phyloP scores from a whole-genome alignment of 2,797 vertebrate species.

The Mionectes olivaceus region DNA sequence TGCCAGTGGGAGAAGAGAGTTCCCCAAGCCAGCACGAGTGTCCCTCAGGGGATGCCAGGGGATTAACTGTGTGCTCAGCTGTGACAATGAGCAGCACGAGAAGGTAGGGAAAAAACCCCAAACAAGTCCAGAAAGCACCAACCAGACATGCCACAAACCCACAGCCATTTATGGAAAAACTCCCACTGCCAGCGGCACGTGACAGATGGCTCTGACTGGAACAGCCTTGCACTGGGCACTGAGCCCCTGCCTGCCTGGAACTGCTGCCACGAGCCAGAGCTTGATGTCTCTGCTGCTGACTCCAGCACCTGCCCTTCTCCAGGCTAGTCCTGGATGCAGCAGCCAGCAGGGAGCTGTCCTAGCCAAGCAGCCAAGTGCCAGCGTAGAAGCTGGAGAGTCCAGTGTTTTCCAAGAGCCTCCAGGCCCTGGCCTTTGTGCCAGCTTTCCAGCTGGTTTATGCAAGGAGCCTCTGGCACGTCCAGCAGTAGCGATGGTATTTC shows the following conservation, averaged over 20 bases:
- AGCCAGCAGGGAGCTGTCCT: neutral
- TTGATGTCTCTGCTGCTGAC: neutral
- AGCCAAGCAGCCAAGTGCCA: neutral
- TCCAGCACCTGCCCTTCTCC: neutral
- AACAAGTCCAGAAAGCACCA: neutral
- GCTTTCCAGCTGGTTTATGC: constrained; percentile 7
- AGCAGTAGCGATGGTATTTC: constrained; percentile 44
- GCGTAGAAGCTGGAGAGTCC: neutral
- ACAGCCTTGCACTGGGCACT: neutral
- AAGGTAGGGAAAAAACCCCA: neutral
- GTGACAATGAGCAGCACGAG: neutral
- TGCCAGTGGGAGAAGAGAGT: neutral
- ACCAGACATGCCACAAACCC: neutral
- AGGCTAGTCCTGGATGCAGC: neutral
- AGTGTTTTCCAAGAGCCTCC: neutral
- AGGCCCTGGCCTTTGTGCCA: neutral
- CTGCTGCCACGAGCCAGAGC: neutral
- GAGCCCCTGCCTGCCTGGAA: constrained; percentile 9
- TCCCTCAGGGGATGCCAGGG: neutral
- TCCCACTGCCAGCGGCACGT: neutral
- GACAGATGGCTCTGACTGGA: neutral
- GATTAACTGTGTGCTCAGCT: neutral
- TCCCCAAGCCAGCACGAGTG: rapidly evolving
- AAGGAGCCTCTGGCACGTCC: constrained; percentile 40
- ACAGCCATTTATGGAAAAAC: constrained; percentile 42